Evolutionary conservation across 2,113 vertebrate species (phyloP), one percentile per base, ranked within the genome.

Genomic region (Datnioides undecimradiatus): DNA sequence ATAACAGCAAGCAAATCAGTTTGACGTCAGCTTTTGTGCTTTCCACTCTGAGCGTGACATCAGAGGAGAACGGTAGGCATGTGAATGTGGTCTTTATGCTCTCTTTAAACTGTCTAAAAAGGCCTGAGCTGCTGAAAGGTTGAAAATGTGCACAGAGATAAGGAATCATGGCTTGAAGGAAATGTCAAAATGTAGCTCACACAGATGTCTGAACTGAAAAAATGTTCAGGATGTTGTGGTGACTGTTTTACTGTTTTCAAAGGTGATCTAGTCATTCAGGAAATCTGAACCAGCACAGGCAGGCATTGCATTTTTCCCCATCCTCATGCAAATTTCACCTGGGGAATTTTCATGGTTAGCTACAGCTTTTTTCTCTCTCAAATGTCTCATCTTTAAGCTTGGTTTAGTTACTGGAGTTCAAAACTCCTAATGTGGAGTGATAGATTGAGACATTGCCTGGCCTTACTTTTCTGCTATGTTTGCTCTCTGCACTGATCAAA

Each of bases 401-500:
- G 36, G 59, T 57, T 48, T 49, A 14, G 19, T 29, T 41, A 3
- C 75, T 65, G 46, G 36, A 48, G 38, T 54, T 60, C 25, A 52
- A 27, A 21, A 38, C 43, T 51, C 31, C 21, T 46, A 33, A 59
- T 29, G 31, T 48, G 48, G 8, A 6, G 33, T 2, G 14, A 43
- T 38, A 14, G 5, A 7, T 34, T 79, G 45, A 21, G 51, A 4
- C 38, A 2, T 19, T 23, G 31, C 58, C 41, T n/a, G 29, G 46
- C 43, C 29, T 16, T 25, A 23, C 73, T 71, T 71, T 34, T 71
- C 6, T 33, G 58, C 79, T 66, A 40, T 62, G 63, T 91, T 90
- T 90, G 64, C 64, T 69, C 67, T 62, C 21, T 7, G 55, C 40
- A 8, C 31, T 70, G 85, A 89, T 90, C 80, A 92, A 90, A 93